Base-by-base conservation (phyloP, 2,888 invertebrate species). In the Alitta virens region DNA sequence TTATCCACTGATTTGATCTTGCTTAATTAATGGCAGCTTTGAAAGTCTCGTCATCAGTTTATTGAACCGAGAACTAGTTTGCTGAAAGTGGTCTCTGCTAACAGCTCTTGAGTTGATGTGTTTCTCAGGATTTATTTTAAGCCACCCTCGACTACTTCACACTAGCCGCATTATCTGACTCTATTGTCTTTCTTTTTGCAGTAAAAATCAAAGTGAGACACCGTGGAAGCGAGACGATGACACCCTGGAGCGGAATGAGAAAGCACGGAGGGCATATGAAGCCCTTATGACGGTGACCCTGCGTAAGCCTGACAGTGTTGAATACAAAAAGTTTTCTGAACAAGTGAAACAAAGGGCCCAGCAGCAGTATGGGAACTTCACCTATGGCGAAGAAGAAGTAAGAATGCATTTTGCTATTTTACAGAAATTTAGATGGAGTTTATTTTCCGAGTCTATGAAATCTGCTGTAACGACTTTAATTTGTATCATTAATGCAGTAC, bases 211-310 rank as follows among this genome's bases (percentile, higher is more conserved):
- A 26, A 79, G 76, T 46, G 74, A 78, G 60, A 88, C 88, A 72
- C 97, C 97, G 0, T 98, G 98, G 98, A 88, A 88, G 74, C 87
- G 91, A 65, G 86, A 87, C 69, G 87, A 88, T 38, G 96, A 95
- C 76, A 88, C 90, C 0, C 85, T 86, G 0, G 91, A 90, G 71
- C 87, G 90, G 59, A 97, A 98, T 80, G 87, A 88, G 70, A 86
- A 89, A 56, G 80, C 81, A 5, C 62, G 68, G 50, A 72, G 76
- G 60, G 81, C 80, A 1, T 81, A 79, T 67, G 78, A 80, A 64
- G 72, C 79, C 0, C 62, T 81, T 18, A 74, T 81, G 77, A 79
- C 78, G 0, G 76, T 81, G 14, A 79, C 80, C 0, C 68, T 81
- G 27, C 66, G 78, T 7, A 80, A 79, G 64, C 79, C 81, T 3